Conservation (phyloP, 1,140 invertebrate genomes). For the Listronotus oregonensis region DNA sequence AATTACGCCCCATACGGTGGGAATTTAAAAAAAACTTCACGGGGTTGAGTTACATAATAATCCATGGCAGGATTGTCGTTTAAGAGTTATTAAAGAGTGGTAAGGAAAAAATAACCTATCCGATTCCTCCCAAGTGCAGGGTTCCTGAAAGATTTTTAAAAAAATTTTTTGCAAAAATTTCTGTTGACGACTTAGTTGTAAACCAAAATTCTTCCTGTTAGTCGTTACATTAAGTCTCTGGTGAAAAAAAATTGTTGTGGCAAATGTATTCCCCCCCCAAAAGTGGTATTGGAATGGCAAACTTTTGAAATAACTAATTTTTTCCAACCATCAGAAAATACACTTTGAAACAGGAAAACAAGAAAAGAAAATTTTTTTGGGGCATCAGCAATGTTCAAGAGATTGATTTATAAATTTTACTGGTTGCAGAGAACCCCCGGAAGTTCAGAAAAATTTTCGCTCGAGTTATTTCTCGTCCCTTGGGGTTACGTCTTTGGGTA, state of each 20-base stretch:
- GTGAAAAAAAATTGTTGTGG: slow-evolving; percentile 81
- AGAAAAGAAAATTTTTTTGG: slow-evolving; percentile 77
- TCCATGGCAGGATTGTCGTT: slow-evolving; percentile 86
- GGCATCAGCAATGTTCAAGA: slow-evolving; percentile 86
- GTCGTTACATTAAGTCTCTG: slow-evolving; percentile 77
- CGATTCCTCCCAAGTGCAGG: slow-evolving; percentile 76
- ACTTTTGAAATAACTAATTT: slow-evolving; percentile 77
- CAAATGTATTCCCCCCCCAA: slow-evolving; percentile 79
- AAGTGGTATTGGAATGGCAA: slow-evolving; percentile 89
- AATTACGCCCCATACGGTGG: slow-evolving; percentile 74
- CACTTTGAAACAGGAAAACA: slow-evolving; percentile 75
- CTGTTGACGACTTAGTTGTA: slow-evolving; percentile 84
- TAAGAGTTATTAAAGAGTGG: slow-evolving; percentile 84
- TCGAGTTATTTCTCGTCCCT: slow-evolving; percentile 77
- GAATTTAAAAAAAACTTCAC: slow-evolving; percentile 73
- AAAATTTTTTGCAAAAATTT: slow-evolving; percentile 73
- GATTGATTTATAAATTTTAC: slow-evolving; percentile 84
- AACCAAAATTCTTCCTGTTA: slow-evolving; percentile 78
- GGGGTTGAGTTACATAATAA: slow-evolving; percentile 89
- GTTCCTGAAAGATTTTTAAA: slow-evolving; percentile 69
- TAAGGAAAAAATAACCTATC: slow-evolving; percentile 79
- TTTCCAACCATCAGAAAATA: slow-evolving; percentile 80
- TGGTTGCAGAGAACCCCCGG: slow-evolving; percentile 93
- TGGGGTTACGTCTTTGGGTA: slow-evolving; percentile 78
- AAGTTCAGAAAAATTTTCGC: slow-evolving; percentile 87